These are phyloP conservation scores for Pandemis cinnamomeana DNA, from an alignment of 2,888 invertebrate species.

Conservation along the genomic window DNA sequence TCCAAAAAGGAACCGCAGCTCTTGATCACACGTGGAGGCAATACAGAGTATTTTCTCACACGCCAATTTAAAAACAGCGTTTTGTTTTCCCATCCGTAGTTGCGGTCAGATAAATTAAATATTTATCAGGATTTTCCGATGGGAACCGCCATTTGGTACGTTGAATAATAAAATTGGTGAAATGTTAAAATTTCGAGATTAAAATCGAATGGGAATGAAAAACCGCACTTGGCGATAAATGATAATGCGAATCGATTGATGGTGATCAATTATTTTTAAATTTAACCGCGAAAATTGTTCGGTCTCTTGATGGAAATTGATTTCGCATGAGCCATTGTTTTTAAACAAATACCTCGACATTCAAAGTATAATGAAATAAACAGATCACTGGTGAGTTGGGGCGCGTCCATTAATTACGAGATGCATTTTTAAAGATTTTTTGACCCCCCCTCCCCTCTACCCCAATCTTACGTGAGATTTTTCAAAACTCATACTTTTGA, in stretches of 20 bases:
- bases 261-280: constrained; percentile 18
- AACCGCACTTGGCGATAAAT: not conserved
- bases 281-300: not conserved
- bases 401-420: too few relatives aligned
- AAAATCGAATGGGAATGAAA: constrained; percentile 5
- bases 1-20: too few relatives aligned
- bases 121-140: constrained; percentile 33
- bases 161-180: constrained; percentile 23
- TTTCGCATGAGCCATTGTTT: not conserved
- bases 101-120: constrained; percentile 17
- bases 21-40: too few relatives aligned
- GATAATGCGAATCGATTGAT: not conserved
- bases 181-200: constrained; percentile 23
- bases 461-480: too few relatives aligned
- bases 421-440: too few relatives aligned
- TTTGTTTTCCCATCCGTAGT: not conserved
- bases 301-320: not conserved
- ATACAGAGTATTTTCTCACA: too few relatives aligned
- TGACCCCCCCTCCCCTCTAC: too few relatives aligned
- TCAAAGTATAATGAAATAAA: too few relatives aligned
- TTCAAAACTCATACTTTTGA: too few relatives aligned
- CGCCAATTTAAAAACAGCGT: not conserved
- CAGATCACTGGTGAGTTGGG: too few relatives aligned
- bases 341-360: too few relatives aligned
- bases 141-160: constrained; percentile 33